Conservation (phyloP, 2,797 vertebrate species). For the Tenualosa ilisha region DNA sequence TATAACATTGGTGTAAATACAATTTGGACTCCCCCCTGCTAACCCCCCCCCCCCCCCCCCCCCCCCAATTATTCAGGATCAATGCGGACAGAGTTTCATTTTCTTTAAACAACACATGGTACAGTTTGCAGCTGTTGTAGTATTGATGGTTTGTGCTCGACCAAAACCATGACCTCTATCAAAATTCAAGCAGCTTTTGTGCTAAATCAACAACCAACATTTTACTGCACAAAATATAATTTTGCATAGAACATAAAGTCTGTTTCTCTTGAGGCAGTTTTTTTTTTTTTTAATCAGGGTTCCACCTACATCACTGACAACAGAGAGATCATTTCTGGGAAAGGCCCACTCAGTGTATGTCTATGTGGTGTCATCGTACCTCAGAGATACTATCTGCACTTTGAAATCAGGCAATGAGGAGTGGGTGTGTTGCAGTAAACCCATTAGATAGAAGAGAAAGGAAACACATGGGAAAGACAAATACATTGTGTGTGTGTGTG, state of each 20-base stretch:
- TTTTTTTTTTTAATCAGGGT: not conserved
- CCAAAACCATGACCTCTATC: too few relatives aligned
- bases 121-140: too few relatives aligned
- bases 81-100: too few relatives aligned
- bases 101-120: too few relatives aligned
- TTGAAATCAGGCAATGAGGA: not conserved
- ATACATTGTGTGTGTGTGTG: not conserved
- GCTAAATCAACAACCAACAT: not conserved
- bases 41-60: too few relatives aligned
- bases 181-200: too few relatives aligned
- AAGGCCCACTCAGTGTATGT: not conserved
- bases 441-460: not conserved
- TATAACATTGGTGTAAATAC: too few relatives aligned
- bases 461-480: not conserved
- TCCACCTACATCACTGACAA: not conserved
- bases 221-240: too few relatives aligned
- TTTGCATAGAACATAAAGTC: too few relatives aligned
- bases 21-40: too few relatives aligned
- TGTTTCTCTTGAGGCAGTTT: not conserved
- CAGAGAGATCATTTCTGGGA: not conserved
- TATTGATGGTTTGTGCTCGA: too few relatives aligned
- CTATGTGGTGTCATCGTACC: not conserved
- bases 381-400: not conserved
- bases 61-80: too few relatives aligned
- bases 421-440: slow-evolving; percentile 1